Conservation (phyloP, 2,888 invertebrate genomes). For the Hipparchia sbordonii region DNA sequence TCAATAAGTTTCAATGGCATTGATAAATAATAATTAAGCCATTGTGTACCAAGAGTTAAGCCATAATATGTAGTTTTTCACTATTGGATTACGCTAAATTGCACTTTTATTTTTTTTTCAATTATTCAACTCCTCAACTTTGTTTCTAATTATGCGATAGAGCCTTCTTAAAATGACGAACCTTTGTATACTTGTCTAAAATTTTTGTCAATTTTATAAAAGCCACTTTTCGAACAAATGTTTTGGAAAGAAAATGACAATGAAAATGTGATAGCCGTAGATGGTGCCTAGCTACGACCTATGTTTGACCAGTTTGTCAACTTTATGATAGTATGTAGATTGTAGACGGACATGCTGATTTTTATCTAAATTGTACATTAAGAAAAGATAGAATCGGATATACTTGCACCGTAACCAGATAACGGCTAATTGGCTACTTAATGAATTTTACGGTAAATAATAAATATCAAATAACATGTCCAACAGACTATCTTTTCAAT, state of each 20-base stretch:
- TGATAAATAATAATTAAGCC: too few species aligned
- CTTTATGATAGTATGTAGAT: neutral
- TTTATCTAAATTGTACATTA: slow-evolving; percentile 3
- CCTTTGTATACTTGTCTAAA: too few species aligned
- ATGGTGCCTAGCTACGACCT: neutral
- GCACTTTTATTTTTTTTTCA: too few species aligned
- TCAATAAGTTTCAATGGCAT: too few species aligned
- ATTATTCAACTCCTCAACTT: too few species aligned
- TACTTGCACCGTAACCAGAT: slow-evolving; percentile 4
- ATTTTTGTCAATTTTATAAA: too few species aligned
- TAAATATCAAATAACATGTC: slow-evolving; percentile 14
- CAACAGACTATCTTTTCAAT: neutral
- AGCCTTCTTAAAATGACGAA: neutral
- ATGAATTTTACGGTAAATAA: slow-evolving; percentile 9
- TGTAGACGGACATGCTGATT: neutral
- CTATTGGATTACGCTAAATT: too few species aligned
- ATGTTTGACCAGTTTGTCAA: slow-evolving; percentile 5
- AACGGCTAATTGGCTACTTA: slow-evolving; percentile 6
- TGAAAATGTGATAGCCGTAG: too few species aligned
- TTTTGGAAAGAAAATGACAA: too few species aligned
- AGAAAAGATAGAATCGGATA: slow-evolving; percentile 9
- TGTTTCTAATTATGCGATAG: neutral
- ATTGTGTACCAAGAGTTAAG: too few species aligned
- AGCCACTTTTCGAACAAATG: too few species aligned
- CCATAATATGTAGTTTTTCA: too few species aligned